These are phyloP conservation scores for Sorex maritimensis DNA, from an alignment of 2,797 vertebrate species.

Conservation along the genomic window DNA sequence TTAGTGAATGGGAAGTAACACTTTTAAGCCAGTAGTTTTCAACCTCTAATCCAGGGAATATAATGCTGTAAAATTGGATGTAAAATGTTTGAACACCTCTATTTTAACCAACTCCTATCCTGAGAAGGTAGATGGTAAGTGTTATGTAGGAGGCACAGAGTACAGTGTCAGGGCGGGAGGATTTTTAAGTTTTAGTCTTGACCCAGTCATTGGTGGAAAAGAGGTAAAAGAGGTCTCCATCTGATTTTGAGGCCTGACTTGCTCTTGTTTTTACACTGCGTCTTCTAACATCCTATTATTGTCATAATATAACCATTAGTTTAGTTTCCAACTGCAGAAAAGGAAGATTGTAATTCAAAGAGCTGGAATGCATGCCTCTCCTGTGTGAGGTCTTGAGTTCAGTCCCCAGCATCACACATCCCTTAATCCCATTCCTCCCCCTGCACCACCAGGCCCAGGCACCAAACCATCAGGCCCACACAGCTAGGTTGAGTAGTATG, in stretches of 20 bases:
- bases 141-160: background rate
- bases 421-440: too few relatives aligned
- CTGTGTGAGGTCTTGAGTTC: too few relatives aligned
- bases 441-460: too few relatives aligned
- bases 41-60: too few relatives aligned
- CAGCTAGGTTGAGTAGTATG: too few relatives aligned
- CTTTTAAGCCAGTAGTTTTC: background rate
- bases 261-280: conserved; percentile 39
- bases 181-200: conserved; percentile 29
- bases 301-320: background rate
- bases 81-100: too few relatives aligned
- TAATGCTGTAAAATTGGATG: too few relatives aligned
- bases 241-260: background rate
- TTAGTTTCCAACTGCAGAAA: too few relatives aligned
- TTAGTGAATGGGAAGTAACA: conserved; percentile 45
- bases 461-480: too few relatives aligned
- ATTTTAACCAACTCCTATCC: background rate
- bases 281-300: conserved; percentile 10
- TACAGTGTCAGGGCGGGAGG: background rate
- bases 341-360: too few relatives aligned
- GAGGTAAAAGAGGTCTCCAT: background rate
- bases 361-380: too few relatives aligned
- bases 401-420: too few relatives aligned
- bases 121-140: background rate
- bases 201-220: background rate